Percentiles rank a stretch among this genome's conserved stretches.
Conservation (phyloP, 30 jellyfish, hydroid and myxozoan genomes). For the Cassiopea xamachana region DNA sequence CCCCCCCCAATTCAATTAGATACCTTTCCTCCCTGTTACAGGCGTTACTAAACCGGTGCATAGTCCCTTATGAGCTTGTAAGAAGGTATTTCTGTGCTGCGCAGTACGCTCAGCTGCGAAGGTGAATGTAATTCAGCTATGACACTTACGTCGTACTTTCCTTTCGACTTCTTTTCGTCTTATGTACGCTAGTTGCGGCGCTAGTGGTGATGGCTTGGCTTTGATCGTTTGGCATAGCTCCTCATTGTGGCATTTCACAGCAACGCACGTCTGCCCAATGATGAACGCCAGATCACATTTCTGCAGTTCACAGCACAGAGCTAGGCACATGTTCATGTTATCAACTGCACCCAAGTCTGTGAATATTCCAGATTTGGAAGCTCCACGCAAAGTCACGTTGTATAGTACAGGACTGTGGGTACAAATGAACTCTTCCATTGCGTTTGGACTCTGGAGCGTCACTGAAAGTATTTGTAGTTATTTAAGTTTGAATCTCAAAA, state of each 20-base stretch:
- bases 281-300: slow-evolving; percentile 91
- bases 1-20: too few relatives aligned
- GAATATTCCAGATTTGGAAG: slow-evolving; percentile 88
- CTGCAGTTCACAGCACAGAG: slow-evolving; percentile 90
- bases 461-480: too few relatives aligned
- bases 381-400: slow-evolving; percentile 96
- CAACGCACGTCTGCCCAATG: slow-evolving; percentile 85
- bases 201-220: slow-evolving; percentile 83
- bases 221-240: slow-evolving; percentile 93
- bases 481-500: too few relatives aligned
- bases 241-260: slow-evolving; percentile 92
- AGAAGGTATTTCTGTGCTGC: neutral
- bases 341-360: slow-evolving; percentile 93
- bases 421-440: slow-evolving; percentile 82
- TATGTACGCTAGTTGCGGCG: slow-evolving; percentile 92
- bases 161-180: slow-evolving; percentile 85
- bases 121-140: slow-evolving; percentile 4
- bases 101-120: neutral
- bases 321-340: slow-evolving; percentile 90
- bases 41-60: too few relatives aligned
- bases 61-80: too few relatives aligned
- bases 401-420: slow-evolving; percentile 95
- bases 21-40: too few relatives aligned
- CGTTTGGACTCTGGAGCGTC: slow-evolving; percentile 61
- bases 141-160: slow-evolving; percentile 82